Base-by-base conservation (phyloP, 2,113 vertebrate genomes). In the Eonycteris spelaea region DNA sequence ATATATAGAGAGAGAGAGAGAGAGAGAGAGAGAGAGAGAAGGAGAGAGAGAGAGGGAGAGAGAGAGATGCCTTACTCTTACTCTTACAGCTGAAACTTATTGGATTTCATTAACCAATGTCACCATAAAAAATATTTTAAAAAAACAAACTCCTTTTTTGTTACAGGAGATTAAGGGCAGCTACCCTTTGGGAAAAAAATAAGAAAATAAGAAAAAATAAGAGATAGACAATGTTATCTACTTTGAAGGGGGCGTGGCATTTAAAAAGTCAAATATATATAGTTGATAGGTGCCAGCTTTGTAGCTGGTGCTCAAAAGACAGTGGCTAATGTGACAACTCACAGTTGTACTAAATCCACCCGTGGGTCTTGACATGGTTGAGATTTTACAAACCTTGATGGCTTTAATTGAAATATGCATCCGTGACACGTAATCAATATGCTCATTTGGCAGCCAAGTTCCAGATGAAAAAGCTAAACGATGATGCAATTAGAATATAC, bases 371-470 rank as follows among this genome's bases (percentile, higher is more conserved):
- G 74, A 91, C 15, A 12, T 30, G 40, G 51, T 84, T 89, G 83
- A 87, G 86, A 89, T 97, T 96, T 96, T 97, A 96, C 53, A 96
- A 97, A 71, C 15, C 65, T 80, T 80, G 95, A 95, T 95, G 82
- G 63, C 83, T 95, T 91, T 97, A 97, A 97, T 95, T 96, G 97
- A 95, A 96, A 97, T 95, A 95, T 97, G 93, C 90, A 96, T 75
- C 84, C 2, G 0, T 96, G 96, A 97, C 94, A 95, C 93, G 94
- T 95, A 96, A 97, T 97, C 97, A 96, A 97, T 97, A 91, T 0
- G 9, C 82, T 95, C 97, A 95, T 94, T 95, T 96, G 90, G 96
- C 94, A 96, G 89, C 63, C 80, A 96, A 90, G 80, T 98, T 97
- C 92, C 96, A 95, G 95, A 94, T 89, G 96, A 98, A 97, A 95